Evolutionary conservation across 1,140 invertebrate genomes (phyloP), one percentile per base, ranked within the genome.

Genomic region (Copidosoma floridanum): DNA sequence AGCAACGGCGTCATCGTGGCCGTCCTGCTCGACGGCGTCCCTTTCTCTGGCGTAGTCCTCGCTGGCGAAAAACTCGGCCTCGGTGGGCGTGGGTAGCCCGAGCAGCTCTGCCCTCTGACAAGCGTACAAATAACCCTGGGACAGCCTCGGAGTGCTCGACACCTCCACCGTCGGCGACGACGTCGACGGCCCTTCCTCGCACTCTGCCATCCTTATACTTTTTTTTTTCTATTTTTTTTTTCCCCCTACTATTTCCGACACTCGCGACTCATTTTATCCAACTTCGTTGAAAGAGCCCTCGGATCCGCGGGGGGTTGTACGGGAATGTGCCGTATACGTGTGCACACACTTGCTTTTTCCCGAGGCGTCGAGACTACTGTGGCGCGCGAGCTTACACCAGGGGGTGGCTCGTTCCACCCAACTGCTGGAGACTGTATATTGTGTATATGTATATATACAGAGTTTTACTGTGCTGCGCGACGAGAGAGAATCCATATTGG

Each of bases 61-160:
- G 47, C 73, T 74, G 63, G 80, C 78, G 63, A 84, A 72, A 79
- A 87, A 91, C 40, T 88, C 85, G 20, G 85, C 85, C 70, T 84
- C 81, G 62, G 81, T 81, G 0, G 88, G 88, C 64, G 83, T 83
- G 46, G 84, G 82, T 21, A 88, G 77, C 0, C 88, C 89, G 52
- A 91, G 80, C 14, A 91, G 74, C 75, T 91, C 89, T 3, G 88
- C 88, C 50, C 89, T 79, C 70, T 87, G 85, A 68, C 88, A 89
- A 14, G 88, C 88, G 71, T 88, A 83, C 72, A 87, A 83, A 65
- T 89, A 91, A 41, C 74, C 76, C 43, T 70, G 65, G n/a, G 73
- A 74, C n/a, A n/a, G n/a, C n/a, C n/a, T n/a, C 65, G 65, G 65
- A 20, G 41, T 55, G 16, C 43, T 10, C 8, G 40, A n/a, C 21